Evolutionary conservation across 2,797 vertebrate species (phyloP), one percentile per base, ranked within the genome.

Genomic region (Parambassis ranga): DNA sequence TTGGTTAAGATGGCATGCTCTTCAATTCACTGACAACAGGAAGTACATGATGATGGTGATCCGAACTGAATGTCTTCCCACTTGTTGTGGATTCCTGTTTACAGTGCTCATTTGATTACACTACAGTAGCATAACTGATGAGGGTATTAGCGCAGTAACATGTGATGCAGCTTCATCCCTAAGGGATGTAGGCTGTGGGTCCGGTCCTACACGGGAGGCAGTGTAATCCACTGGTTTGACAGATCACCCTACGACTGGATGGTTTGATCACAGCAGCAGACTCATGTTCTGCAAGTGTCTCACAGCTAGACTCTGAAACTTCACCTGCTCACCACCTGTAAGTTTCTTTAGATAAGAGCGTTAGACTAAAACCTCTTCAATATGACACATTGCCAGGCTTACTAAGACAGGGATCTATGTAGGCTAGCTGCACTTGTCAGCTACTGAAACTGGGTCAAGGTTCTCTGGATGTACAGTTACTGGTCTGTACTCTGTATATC

Each of bases 211-310:
- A 6, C 70, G 73, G 75, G 68, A 65, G 49, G 42, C 13, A 35
- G 37, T 51, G 37, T 71, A 74, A 76, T 81, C 59, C 55, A 36
- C 27, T 19, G 42, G 70, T 79, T 75, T 46, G 70, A 78, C 57
- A 64, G 63, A 77, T 82, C 64, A 66, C 60, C 49, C 64, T 62
- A 55, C 60, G 77, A 79, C 57, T 72, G 64, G 43, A 58, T 41
- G 76, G 56, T 75, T 77, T 84, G 73, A 81, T 86, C 75, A 60
- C 71, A 76, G 74, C 79, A 59, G 82, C 55, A 68, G 65, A 41
- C 56, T 64, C 41, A 13, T 81, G 69, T 79, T 85, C 71, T 58
- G 26, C 66, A 77, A 70, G 55, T 67, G 66, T 80, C 59, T 74
- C 63, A 13, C 75, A 67, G 78, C 65, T 31, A 65, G 71, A 70